Conservation (phyloP, 2,113 vertebrate species). For the Coreoperca whiteheadi region DNA sequence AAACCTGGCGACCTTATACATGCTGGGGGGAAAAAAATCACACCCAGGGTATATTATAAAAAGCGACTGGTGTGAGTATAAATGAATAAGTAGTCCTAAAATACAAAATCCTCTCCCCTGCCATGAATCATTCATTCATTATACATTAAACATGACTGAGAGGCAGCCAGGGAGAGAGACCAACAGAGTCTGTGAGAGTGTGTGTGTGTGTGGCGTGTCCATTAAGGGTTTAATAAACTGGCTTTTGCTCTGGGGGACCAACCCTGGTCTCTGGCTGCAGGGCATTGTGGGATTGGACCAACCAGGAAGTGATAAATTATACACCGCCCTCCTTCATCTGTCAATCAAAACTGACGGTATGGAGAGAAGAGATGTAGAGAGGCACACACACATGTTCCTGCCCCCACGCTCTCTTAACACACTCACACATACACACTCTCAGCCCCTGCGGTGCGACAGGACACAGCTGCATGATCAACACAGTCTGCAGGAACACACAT, state of each 20-base stretch:
- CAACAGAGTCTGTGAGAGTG: conserved; percentile 28
- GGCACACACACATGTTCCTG: background rate
- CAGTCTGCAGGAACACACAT: conserved; percentile 52
- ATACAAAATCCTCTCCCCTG: conserved; percentile 75
- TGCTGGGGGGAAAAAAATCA: conserved; percentile 26
- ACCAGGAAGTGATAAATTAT: conserved; percentile 80
- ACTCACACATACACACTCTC: conserved; percentile 8
- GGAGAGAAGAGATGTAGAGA: conserved; percentile 61
- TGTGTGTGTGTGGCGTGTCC: conserved; percentile 49
- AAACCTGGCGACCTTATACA: conserved; percentile 32
- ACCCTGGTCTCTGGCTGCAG: conserved; percentile 59
- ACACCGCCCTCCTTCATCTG: conserved; percentile 68
- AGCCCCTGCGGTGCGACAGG: conserved; percentile 50
- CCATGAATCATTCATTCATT: conserved; percentile 85
- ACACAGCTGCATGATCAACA: conserved; percentile 71
- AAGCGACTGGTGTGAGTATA: conserved; percentile 66
- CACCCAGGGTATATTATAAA: conserved; percentile 50
- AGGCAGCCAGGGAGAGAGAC: conserved; percentile 57
- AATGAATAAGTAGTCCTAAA: conserved; percentile 80
- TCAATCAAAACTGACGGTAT: conserved; percentile 76
- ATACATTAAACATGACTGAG: conserved; percentile 84
- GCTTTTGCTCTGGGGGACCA: conserved; percentile 63
- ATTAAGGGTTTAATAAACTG: conserved; percentile 79
- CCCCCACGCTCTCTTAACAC: conserved; percentile 38
- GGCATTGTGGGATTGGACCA: conserved; percentile 68